These are phyloP conservation scores for Neoaliturus tenellus DNA, from an alignment of 2,888 invertebrate species.

Conservation along the genomic window DNA sequence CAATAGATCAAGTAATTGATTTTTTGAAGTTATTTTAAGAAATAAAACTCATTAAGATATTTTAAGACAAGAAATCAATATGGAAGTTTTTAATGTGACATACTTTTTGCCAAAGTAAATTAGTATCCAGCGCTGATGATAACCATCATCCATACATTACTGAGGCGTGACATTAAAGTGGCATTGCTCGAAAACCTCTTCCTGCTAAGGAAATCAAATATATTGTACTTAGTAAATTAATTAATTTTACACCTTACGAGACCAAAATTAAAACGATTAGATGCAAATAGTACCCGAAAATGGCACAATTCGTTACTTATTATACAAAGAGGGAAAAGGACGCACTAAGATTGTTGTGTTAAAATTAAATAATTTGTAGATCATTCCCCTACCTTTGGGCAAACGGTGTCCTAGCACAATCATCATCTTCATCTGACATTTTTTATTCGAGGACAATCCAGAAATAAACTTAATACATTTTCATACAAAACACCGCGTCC, in stretches of 20 bases:
- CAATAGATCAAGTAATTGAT: no score
- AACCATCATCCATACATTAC: not conserved
- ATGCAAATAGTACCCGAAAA: no score
- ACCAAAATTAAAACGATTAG: no score
- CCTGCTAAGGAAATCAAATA: not conserved
- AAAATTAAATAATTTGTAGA: no score
- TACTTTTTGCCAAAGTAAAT: not conserved
- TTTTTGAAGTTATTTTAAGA: no score
- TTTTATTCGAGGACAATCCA: not conserved
- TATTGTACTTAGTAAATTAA: no score
- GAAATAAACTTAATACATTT: no score
- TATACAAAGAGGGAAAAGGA: no score
- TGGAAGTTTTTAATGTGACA: not conserved
- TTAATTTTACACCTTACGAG: no score
- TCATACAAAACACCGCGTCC: not conserved
- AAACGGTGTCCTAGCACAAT: not conserved
- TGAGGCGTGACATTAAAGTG: not conserved
- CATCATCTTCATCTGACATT: conserved; percentile 7
- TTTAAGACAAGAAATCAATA: not conserved
- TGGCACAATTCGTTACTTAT: no score
- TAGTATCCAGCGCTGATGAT: not conserved
- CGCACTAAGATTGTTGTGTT: no score
- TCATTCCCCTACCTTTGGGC: not conserved
- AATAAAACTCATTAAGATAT: no score
- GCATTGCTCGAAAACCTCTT: not conserved